Conservation (phyloP, 2,888 invertebrate species). For the Galerucella calmariensis region DNA sequence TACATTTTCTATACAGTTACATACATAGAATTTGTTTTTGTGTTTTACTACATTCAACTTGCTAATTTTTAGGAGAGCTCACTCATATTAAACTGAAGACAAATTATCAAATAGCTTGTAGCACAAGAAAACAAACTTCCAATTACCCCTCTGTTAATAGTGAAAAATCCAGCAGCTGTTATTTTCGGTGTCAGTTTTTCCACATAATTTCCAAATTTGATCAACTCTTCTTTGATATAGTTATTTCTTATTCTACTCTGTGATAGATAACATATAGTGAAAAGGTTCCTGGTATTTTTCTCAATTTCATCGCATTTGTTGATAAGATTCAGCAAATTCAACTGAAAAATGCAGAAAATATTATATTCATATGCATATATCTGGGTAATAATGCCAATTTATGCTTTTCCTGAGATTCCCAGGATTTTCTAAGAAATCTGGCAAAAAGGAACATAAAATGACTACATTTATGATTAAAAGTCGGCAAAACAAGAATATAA, state of each 20-base stretch:
- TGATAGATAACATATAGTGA: conserved; percentile 1
- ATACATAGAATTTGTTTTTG: no score
- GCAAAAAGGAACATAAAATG: no score
- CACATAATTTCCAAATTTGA: conserved; percentile 19
- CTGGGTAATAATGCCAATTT: no score
- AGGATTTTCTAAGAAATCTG: no score
- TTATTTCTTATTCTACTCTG: conserved; percentile 10
- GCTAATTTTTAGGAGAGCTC: neutral
- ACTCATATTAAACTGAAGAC: conserved; percentile 31
- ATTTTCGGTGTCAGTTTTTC: conserved; percentile 20
- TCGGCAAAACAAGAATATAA: no score
- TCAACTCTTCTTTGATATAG: conserved; percentile 11
- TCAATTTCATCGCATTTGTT: conserved; percentile 28
- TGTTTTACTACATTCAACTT: no score
- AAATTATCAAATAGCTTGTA: conserved; percentile 32
- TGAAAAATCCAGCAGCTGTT: conserved; percentile 30
- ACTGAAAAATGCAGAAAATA: conserved; percentile 4
- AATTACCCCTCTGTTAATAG: conserved; percentile 21
- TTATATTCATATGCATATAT: neutral
- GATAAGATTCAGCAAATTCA: conserved; percentile 20
- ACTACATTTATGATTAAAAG: no score
- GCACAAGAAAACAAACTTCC: conserved; percentile 26
- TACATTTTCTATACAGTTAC: no score
- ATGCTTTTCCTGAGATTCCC: no score
- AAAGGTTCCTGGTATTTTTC: conserved; percentile 5